A percentile compares a stretch with the other conserved stretches of the same genome.
Evolutionary conservation across 2,113 vertebrate genomes (phyloP).

Genomic region (Oxyruncus cristatus): DNA sequence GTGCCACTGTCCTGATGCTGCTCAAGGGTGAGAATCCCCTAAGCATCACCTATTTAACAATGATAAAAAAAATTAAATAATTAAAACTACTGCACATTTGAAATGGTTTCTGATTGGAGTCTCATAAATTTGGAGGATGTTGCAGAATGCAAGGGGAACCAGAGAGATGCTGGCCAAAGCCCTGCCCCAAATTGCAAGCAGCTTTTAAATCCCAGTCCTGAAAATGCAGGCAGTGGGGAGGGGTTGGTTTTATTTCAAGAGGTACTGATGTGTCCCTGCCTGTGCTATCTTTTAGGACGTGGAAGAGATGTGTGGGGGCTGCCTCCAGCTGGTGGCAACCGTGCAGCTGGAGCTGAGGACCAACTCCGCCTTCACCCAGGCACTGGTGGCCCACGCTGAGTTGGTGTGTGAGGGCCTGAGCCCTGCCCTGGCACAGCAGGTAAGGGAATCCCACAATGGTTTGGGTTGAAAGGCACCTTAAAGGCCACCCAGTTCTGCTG

Average conservation of each 20-base stretch:
- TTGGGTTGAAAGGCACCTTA: background rate
- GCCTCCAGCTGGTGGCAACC: constrained; percentile 76
- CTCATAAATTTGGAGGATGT: accelerated
- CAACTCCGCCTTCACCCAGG: constrained; percentile 51
- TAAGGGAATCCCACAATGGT: background rate
- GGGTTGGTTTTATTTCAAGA: background rate
- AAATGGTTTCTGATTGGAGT: background rate
- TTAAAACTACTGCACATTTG: background rate
- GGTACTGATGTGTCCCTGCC: accelerated
- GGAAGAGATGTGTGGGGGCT: constrained; percentile 73
- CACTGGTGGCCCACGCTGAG: constrained; percentile 59
- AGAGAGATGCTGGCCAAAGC: background rate
- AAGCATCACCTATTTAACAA: background rate
- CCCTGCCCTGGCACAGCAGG: constrained; percentile 24
- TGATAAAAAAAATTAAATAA: background rate
- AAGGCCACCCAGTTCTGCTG: background rate
- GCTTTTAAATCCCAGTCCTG: background rate
- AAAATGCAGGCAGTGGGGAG: accelerated
- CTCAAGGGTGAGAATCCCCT: background rate
- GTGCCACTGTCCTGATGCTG: background rate
- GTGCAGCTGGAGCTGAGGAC: constrained; percentile 67
- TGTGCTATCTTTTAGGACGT: background rate
- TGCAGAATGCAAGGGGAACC: background rate
- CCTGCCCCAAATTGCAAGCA: background rate
- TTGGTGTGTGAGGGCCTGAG: constrained; percentile 75